Conservation (phyloP, 2,797 vertebrate species). For the Leuciscus waleckii region DNA sequence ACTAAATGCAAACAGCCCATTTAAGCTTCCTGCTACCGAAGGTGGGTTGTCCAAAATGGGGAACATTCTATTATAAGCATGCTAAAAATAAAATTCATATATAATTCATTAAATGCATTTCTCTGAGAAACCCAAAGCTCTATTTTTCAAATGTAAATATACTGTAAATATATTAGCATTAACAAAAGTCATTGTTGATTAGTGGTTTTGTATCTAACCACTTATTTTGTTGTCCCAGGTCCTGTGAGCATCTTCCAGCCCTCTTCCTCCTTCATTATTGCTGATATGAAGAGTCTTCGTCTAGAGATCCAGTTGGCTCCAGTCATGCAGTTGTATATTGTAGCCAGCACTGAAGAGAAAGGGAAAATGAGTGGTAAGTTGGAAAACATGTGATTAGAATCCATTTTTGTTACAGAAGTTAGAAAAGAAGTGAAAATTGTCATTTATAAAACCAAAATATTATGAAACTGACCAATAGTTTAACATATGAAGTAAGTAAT, state of each 20-base stretch:
- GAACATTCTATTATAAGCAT: background rate
- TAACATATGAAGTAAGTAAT: background rate
- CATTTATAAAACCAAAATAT: background rate
- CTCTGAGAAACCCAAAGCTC: background rate
- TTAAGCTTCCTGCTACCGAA: slow-evolving; percentile 67
- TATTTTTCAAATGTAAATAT: background rate
- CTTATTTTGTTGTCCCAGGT: slow-evolving; percentile 62
- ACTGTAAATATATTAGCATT: background rate
- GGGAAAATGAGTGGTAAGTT: slow-evolving; percentile 79
- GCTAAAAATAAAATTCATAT: background rate
- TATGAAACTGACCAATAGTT: background rate
- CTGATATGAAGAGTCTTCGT: slow-evolving; percentile 74
- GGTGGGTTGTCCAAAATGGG: slow-evolving; percentile 63
- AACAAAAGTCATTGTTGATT: background rate
- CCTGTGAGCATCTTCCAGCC: slow-evolving; percentile 80
- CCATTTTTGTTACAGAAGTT: background rate
- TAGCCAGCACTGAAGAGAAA: slow-evolving; percentile 72
- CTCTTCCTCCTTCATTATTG: slow-evolving; percentile 83
- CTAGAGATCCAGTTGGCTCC: slow-evolving; percentile 85
- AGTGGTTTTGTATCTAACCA: slow-evolving; percentile 8
- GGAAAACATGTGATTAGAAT: background rate
- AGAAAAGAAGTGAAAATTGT: background rate
- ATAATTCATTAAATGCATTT: background rate
- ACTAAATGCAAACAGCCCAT: slow-evolving; percentile 67
- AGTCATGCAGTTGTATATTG: slow-evolving; percentile 85